Evolutionary conservation across 2,888 invertebrate species (phyloP), one percentile per base, ranked within the genome.

Genomic region (Blera fallax): DNA sequence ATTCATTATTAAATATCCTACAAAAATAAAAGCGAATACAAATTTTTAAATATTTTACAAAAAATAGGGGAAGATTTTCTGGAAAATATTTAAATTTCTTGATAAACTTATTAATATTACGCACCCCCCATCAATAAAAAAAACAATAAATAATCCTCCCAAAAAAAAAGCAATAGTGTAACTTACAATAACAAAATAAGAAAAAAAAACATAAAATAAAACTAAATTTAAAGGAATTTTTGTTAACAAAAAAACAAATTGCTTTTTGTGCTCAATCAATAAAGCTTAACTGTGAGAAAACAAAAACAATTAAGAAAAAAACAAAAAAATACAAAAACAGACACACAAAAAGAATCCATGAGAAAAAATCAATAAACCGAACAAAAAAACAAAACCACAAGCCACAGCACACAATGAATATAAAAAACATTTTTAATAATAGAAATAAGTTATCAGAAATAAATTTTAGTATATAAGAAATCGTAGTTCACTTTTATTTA

Each of bases 251-350:
- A n/a, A n/a, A n/a, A n/a, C n/a, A n/a, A 64, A 89, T 89, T 90
- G 90, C 91, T 91, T 90, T 88, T 90, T 90, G 90, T 90, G 91
- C 91, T 91, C 91, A 91, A 91, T 90, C 90, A 90, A 90, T 91
- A 90, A 91, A 91, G 91, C 91, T 91, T 91, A 91, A 90, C 91
- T 91, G 91, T 91, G 91, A 91, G 90, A 91, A 89, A 88, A 69
- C 60, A 58, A 77, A 88, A 88, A 62, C 54, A 76, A 74, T 43
- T 45, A 65, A 67, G 83, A 87, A 21, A 77, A 81, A 87, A 87
- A 16, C 73, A 82, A 87, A 70, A 34, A 62, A 50, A 77, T 82
- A 37, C 82, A 87, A 79, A 45, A 52, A 76, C 50, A 80, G 45
- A 81, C 74, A 80, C 69, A 85, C 72, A 70, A 70, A 77, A 74